Conservation (phyloP, 1,140 invertebrate genomes). For the Drosophila pruinosa region DNA sequence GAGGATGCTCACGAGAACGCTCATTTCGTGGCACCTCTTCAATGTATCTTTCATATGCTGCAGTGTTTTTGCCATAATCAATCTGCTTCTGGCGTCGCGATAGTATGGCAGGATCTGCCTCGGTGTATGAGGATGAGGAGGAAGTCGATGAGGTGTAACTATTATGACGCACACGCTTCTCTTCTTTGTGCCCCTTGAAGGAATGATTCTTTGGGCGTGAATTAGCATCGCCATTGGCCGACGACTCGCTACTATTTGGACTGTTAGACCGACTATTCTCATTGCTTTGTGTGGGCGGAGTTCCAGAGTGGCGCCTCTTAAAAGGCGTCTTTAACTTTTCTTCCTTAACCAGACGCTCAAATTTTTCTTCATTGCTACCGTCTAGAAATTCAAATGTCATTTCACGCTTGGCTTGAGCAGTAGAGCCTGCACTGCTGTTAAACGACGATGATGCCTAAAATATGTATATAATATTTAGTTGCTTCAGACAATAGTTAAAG, state of each 20-base stretch:
- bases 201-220: not conserved
- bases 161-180: conserved; percentile 69
- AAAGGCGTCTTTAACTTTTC: conserved; percentile 82
- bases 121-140: conserved; percentile 84
- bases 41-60: conserved; percentile 92
- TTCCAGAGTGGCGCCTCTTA: conserved; percentile 74
- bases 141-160: conserved; percentile 71
- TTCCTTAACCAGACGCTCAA: conserved; percentile 74
- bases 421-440: conserved; percentile 54
- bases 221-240: conserved; percentile 21
- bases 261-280: conserved; percentile 72
- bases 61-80: conserved; percentile 97
- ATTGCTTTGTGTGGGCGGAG: conserved; percentile 55
- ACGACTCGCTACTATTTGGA: conserved; percentile 62
- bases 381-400: conserved; percentile 75
- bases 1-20: conserved; percentile 89
- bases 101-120: conserved; percentile 89
- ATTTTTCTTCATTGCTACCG: conserved; percentile 76
- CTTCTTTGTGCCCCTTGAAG: conserved; percentile 51
- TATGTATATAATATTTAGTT: not conserved
- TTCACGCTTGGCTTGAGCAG: conserved; percentile 42
- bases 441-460: conserved; percentile 56
- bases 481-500: no score
- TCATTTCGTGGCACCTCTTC: conserved; percentile 86
- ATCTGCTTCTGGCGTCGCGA: conserved; percentile 95